These are phyloP conservation scores for Ryuthela nishihirai DNA, from an alignment of 2,888 invertebrate species.

Conservation along the genomic window DNA sequence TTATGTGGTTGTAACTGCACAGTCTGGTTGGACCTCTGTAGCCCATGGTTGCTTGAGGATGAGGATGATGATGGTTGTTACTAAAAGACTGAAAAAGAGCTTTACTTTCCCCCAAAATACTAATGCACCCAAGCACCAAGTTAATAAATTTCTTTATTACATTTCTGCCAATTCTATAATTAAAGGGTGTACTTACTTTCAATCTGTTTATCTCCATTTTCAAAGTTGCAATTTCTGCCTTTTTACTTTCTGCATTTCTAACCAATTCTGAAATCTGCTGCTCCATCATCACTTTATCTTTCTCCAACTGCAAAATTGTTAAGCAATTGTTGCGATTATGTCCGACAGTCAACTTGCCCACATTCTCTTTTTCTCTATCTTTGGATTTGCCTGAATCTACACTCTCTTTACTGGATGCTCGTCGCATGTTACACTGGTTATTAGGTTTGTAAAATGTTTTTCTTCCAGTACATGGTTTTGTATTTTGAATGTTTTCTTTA, in stretches of 20 bases:
- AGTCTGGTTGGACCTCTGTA: no score
- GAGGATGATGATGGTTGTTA: no score
- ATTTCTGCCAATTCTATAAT: no score
- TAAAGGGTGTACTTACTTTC: no score
- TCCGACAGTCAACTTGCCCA: conserved; percentile 9
- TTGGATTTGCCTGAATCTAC: conserved; percentile 13
- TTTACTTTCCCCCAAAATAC: no score
- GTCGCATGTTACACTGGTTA: conserved; percentile 23
- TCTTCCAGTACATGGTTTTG: conserved; percentile 1
- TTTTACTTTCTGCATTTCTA: conserved; percentile 51
- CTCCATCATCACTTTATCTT: conserved; percentile 51
- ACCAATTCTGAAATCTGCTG: conserved; percentile 52
- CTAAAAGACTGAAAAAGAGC: no score
- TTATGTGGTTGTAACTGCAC: no score
- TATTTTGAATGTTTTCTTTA: conserved; percentile 14
- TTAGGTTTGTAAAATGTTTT: conserved; percentile 15
- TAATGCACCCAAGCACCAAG: no score
- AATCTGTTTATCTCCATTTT: conserved; percentile 53
- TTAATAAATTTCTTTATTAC: no score
- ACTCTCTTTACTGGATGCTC: conserved; percentile 35
- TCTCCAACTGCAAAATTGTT: conserved; percentile 46
- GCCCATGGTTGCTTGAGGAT: no score
- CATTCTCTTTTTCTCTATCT: conserved; percentile 34
- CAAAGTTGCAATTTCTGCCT: conserved; percentile 54
- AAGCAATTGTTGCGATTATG: conserved; percentile 27